Evolutionary conservation across 2,888 invertebrate genomes (phyloP), one percentile per base, ranked within the genome.

Genomic region (Ornithoptera priamus): DNA sequence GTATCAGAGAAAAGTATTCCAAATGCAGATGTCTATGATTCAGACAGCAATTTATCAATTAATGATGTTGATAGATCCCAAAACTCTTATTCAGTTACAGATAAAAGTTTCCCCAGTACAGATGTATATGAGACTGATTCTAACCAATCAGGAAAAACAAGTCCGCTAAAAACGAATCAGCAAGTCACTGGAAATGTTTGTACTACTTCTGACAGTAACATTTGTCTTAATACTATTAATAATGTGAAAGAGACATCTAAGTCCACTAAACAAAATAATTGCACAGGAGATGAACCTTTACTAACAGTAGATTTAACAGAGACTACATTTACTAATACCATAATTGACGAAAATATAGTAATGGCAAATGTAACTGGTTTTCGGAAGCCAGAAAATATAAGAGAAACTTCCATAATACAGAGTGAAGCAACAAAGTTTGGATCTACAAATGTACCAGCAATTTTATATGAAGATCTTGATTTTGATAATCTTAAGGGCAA

Each of bases 71-170:
- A 80, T 63, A 88, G 85, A 73, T 81, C 75, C 56, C 76, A 76
- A 62, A 80, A 77, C 59, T 76, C 81, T 12, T 93, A 77, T 81
- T 82, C 73, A 80, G 93, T 82, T 72, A 87, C 80, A 73, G 90
- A 82, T 78, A 93, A 80, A 81, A 88, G 85, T 75, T 75, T 92
- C 46, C 90, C 89, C 0, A 86, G 81, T 73, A 77, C 88, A 61
- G 94, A 94, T 85, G 91, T 94, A 8, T 94, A 94, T 72, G 93
- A 93, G 80, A 93, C 94, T 59, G 94, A 94, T 76, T 94, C 94
- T 5, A 89, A 84, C 73, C 81, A 85, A 67, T 83, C 87, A 18
- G 88, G 86, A 75, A 79, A 30, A 81, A 81, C 77, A 79, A 81
- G 69, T 71, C 74, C 62, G 30, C 57, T 66, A 60, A 63, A 72